Evolutionary conservation across 2,113 vertebrate species (phyloP), one percentile per base, ranked within the genome.

Genomic region (Prinia subflava): DNA sequence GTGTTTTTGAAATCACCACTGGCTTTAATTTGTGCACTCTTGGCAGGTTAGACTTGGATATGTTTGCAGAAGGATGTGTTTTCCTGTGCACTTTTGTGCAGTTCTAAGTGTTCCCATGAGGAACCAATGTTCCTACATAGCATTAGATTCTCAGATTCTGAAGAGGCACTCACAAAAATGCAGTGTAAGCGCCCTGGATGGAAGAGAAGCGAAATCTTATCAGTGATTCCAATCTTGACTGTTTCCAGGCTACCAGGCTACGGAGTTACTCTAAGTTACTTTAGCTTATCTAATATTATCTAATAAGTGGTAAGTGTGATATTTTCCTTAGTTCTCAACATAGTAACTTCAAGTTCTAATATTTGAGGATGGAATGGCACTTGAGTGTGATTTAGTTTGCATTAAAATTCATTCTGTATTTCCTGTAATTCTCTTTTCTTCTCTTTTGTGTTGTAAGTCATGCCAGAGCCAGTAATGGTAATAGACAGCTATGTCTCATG

Each of bases 321-420:
- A 65, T 78, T 83, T 89, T 64, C 63, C 69, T 53, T 77, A 71
- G 25, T 92, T 80, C 53, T 90, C 30, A 64, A 25, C n/a, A 8
- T 18, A 47, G 50, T 57, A 71, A 37, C 42, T 30, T 63, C 41
- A 77, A 87, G 8, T 37, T 90, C 77, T 81, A 47, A 1, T 86
- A 30, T 74, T 69, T 82, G 69, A 87, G 62, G 49, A 13, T 63
- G 46, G 55, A 87, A 69, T 13, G 6, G 64, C 46, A 70, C 82
- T 95, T 91, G 31, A 50, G 33, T 85, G 84, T 87, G 75, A 81
- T 96, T 74, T 87, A 69, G 52, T 91, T 96, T 89, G 55, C 65
- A 41, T 90, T 83, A 89, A 71, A 79, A 33, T 74, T 91, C 39
- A 25, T 84, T 86, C 47, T 85, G 42, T 64, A 60, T 74, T 94